These are phyloP conservation scores for Vireo griseus DNA, from an alignment of 2,797 vertebrate genomes.

Conservation along the genomic window DNA sequence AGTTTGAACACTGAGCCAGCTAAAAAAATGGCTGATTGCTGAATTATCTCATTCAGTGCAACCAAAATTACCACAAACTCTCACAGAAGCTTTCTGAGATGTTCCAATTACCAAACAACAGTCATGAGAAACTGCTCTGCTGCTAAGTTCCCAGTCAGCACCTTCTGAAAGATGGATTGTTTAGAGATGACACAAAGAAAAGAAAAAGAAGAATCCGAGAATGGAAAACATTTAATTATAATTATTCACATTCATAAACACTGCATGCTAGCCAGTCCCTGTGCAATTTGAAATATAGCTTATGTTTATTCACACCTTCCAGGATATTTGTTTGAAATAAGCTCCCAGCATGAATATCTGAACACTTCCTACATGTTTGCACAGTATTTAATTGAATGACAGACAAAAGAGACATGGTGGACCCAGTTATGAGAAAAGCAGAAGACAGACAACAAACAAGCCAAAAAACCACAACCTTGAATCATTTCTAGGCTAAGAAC, in stretches of 20 bases:
- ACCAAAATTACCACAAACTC: slow-evolving; percentile 19
- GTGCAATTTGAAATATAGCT: background rate
- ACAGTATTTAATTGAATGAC: background rate
- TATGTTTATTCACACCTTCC: background rate
- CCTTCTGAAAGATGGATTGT: background rate
- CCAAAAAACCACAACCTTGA: background rate
- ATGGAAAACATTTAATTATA: background rate
- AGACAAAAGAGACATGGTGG: background rate
- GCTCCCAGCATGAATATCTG: background rate
- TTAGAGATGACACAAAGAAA: background rate
- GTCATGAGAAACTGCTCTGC: slow-evolving; percentile 18
- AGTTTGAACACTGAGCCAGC: background rate
- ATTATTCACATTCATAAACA: background rate
- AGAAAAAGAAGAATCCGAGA: background rate
- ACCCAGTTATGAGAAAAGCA: background rate
- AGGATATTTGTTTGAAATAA: background rate
- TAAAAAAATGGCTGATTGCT: background rate
- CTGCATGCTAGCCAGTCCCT: background rate
- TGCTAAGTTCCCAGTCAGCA: slow-evolving; percentile 5
- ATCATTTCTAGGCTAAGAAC: background rate
- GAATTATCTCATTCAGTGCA: background rate
- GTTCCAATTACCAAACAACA: slow-evolving; percentile 1
- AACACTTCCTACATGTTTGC: background rate
- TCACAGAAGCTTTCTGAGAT: slow-evolving; percentile 11
- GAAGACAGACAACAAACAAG: background rate